These are phyloP conservation scores for Macropis europaea DNA, from an alignment of 2,888 invertebrate genomes.

Conservation along the genomic window DNA sequence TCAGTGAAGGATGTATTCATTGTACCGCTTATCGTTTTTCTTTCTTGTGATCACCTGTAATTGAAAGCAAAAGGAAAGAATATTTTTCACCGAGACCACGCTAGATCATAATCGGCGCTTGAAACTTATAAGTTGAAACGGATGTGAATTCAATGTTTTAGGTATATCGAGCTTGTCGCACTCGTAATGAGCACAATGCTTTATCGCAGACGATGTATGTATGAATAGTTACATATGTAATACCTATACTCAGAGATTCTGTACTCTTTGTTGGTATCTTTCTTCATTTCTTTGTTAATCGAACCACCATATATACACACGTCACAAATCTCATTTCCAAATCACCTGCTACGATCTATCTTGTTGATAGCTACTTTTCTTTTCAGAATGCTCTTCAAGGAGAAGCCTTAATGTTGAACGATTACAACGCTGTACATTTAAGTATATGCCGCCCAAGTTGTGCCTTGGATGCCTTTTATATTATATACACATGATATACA, in stretches of 20 bases:
- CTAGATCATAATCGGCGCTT: constrained; percentile 33
- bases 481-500: constrained; percentile 20
- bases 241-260: constrained; percentile 51
- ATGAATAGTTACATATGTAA: constrained; percentile 54
- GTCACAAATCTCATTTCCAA: constrained; percentile 53
- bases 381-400: constrained; percentile 14
- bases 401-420: no score
- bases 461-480: constrained; percentile 60
- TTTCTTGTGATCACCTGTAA: constrained; percentile 30
- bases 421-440: no score
- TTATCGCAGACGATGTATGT: constrained; percentile 57
- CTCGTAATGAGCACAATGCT: constrained; percentile 54
- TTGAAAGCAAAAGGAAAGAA: not conserved
- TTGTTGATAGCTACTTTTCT: constrained; percentile 3
- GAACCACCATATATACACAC: constrained; percentile 24
- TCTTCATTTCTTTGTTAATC: constrained; percentile 43
- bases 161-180: constrained; percentile 48
- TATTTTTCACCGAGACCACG: constrained; percentile 26
- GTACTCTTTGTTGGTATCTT: constrained; percentile 47
- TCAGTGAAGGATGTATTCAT: constrained; percentile 28
- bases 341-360: constrained; percentile 29
- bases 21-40: constrained; percentile 30
- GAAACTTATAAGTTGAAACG: constrained; percentile 25
- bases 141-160: constrained; percentile 38
- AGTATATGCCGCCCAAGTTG: constrained; percentile 51